These are phyloP conservation scores for Leiothrix lutea DNA, from an alignment of 2,113 vertebrate species.

Conservation along the genomic window DNA sequence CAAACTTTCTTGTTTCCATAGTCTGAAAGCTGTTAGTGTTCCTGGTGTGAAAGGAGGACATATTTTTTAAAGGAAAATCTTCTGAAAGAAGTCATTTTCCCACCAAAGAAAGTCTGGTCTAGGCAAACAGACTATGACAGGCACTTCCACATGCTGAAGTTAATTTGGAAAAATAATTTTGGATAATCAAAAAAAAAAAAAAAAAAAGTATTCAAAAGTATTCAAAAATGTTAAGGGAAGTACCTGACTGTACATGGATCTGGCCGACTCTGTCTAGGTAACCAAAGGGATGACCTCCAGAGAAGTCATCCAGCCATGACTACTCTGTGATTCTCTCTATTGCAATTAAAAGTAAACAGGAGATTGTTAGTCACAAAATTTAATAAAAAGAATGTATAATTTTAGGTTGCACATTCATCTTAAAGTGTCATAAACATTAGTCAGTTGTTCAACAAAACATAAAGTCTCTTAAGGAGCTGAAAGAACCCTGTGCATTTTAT, in stretches of 20 bases:
- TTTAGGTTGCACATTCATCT: background rate
- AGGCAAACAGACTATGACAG: background rate
- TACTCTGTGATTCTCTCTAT: background rate
- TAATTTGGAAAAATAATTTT: background rate
- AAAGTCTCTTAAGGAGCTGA: background rate
- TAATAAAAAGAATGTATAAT: fast-evolving
- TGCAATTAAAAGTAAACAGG: background rate
- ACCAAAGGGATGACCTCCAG: background rate
- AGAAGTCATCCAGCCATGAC: fast-evolving
- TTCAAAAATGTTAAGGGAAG: background rate
- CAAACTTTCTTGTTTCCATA: background rate
- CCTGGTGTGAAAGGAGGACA: background rate
- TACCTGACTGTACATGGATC: background rate
- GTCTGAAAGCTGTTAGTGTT: background rate
- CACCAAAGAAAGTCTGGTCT: background rate
- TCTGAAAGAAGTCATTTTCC: background rate
- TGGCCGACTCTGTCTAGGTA: background rate
- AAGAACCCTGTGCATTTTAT: background rate
- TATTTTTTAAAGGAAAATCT: background rate
- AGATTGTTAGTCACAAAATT: background rate
- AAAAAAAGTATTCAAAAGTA: background rate
- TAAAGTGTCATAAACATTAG: background rate
- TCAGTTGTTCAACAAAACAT: background rate
- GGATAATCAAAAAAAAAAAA: background rate
- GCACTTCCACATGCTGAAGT: background rate